These are phyloP conservation scores for Panthera uncia DNA, from an alignment of 2,113 vertebrate species.

Conservation along the genomic window DNA sequence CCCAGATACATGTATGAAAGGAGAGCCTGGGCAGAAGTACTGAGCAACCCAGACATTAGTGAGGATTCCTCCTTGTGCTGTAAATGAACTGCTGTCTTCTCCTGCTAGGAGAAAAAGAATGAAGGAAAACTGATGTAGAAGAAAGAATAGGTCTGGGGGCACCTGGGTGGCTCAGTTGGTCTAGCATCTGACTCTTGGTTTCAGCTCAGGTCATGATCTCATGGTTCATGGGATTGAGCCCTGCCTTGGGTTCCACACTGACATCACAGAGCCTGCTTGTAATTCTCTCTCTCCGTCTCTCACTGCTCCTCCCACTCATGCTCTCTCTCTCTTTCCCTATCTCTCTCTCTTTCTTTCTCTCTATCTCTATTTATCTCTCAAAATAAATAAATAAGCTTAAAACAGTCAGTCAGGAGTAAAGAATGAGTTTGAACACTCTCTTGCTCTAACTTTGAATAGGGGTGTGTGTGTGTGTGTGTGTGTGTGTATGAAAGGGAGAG, in stretches of 20 bases:
- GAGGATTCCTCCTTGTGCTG: background rate
- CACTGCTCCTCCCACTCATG: no score
- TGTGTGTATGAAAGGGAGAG: background rate
- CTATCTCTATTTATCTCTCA: no score
- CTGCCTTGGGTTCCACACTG: no score
- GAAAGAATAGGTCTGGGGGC: background rate
- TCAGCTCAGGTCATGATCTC: no score
- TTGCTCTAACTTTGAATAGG: background rate
- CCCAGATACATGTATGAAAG: background rate
- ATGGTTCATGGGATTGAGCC: no score
- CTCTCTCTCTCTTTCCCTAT: no score
- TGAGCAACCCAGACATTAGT: background rate
- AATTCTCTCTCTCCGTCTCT: no score
- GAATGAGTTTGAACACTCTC: background rate
- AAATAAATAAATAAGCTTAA: no score
- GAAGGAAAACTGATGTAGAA: background rate
- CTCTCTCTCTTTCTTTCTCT: no score
- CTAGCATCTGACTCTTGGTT: no score
- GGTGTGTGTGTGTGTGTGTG: background rate
- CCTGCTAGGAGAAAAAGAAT: background rate
- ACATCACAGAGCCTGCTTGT: no score
- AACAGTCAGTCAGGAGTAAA: background rate
- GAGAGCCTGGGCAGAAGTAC: background rate
- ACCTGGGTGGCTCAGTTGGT: no score
- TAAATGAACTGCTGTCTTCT: background rate